Evolutionary conservation across 2,888 invertebrate species (phyloP), one percentile per base, ranked within the genome.

Genomic region (Subacronicta megacephala): DNA sequence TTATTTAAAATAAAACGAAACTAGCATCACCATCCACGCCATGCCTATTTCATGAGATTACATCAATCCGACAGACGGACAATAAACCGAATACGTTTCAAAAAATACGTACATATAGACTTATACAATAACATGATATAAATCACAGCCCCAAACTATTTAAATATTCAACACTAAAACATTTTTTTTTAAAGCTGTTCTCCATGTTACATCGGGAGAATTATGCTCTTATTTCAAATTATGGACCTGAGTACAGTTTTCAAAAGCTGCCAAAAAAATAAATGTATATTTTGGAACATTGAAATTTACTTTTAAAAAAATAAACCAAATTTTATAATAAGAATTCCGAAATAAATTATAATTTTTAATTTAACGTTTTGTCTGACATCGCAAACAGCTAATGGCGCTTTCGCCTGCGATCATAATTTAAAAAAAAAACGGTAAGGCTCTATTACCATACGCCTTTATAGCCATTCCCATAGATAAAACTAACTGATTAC

Each of bases 401-500:
- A 36, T 16, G 17, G 3, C 5, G 16, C 16, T 23, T 9, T 40
- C 38, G n/a, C 38, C 7, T 15, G 33, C 40, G 41, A 40, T 36
- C n/a, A 13, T 7, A 31, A 37, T 15, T 2, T 20, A 20, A 41
- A 33, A 33, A 53, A 35, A 31, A 37, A 51, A 43, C 42, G 36
- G 63, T 69, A 65, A 56, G 40, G 51, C 40, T 44, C 20, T 37
- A 57, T 60, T 47, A 66, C 33, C 44, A 36, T 52, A 38, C 36
- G 49, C 6, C 62, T 62, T 64, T 62, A 68, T 58, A 37, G 47
- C 50, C 35, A 45, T 55, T 31, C 56, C 50, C 53, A 55, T 50
- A 50, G 76, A 76, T 76, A 58, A 58, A 44, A 57, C 29, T 16
- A 15, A 38, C 62, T 61, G 76, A 75, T 75, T 58, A 67, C 54